Evolutionary conservation across 2,888 invertebrate genomes (phyloP).

Genomic region (Caenorhabditis sinica): DNA sequence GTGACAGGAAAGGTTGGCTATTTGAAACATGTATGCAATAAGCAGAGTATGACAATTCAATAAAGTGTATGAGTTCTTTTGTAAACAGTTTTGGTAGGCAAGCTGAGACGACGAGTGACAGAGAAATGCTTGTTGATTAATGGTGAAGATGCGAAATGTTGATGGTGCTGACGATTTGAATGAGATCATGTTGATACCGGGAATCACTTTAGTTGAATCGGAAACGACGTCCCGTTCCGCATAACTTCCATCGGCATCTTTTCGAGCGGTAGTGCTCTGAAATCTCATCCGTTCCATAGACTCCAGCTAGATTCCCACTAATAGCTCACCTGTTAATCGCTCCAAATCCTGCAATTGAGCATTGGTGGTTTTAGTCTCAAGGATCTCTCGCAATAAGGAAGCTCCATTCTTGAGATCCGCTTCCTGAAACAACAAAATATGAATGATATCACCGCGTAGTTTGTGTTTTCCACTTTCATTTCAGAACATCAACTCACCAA

Average conservation of each 20-base stretch:
- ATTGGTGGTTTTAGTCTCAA: conserved; percentile 48
- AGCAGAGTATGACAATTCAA: conserved; percentile 10
- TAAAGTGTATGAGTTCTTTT: not conserved
- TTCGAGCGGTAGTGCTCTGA: conserved; percentile 70
- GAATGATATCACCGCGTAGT: conserved; percentile 23
- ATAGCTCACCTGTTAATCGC: conserved; percentile 55
- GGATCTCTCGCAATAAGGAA: conserved; percentile 58
- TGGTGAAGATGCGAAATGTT: conserved; percentile 1
- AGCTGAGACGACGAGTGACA: conserved; percentile 38
- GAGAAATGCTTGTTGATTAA: conserved; percentile 26
- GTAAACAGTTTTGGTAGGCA: conserved; percentile 28
- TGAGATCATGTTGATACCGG: conserved; percentile 14
- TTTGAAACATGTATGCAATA: not conserved
- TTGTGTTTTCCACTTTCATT: conserved; percentile 27
- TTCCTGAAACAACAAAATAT: conserved; percentile 45
- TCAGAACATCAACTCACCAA: conserved; percentile 49
- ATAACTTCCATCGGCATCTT: conserved; percentile 77
- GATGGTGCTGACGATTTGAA: conserved; percentile 21
- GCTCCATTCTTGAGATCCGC: conserved; percentile 51
- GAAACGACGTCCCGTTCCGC: conserved; percentile 75
- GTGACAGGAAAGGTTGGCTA: conserved; percentile 25
- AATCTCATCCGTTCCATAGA: not conserved
- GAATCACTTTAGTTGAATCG: conserved; percentile 60
- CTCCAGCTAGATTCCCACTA: not conserved
- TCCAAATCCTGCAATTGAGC: conserved; percentile 58